Evolutionary conservation across 2,797 vertebrate species (phyloP), one percentile per base, ranked within the genome.

Genomic region (Aeoliscus strigatus): DNA sequence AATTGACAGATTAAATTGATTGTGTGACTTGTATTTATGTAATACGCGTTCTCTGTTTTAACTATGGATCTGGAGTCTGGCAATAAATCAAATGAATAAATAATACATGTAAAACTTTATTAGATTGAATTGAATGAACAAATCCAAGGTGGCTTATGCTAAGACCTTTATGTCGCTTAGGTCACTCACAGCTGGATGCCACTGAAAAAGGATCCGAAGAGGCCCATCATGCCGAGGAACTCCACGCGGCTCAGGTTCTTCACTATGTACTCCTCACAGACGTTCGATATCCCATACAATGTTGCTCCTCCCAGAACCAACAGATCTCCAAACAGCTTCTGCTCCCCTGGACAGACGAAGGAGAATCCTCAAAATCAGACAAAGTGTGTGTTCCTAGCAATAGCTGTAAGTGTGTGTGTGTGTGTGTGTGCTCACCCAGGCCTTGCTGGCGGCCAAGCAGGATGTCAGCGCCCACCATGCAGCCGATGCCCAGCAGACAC

Each of bases 171-270:
- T 23, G 21, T 23, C 21, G 12, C 14, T 14, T 14, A 30, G 18
- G 8, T 1, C 10, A 93, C 93, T 93, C 79, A 97, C 94, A 97
- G 81, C 50, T 97, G 94, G 61, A 97, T 96, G 58, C 94, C 94
- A 26, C 94, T 96, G 88, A 97, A 95, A 87, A 97, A 96, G 40
- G 94, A 94, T 44, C 94, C 94, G 2, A 96, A 97, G 47, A 97
- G 92, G 43, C 94, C 94, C 3, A 97, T 93, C 93, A 96, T 96
- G 49, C 94, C 94, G 14, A 97, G 85, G 72, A 96, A 94, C 70
- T 97, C 94, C 44, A 94, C 92, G 2, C 93, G 87, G 49, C 92
- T 94, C 66, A 93, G 71, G 42, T 94, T 96, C 73, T 94, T 91
- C 57, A 97, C 91, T 0, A 96, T 94, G 69, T 92, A 94, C 75